Conservation (phyloP, 2,113 vertebrate species). For the Acrocephalus kingi region DNA sequence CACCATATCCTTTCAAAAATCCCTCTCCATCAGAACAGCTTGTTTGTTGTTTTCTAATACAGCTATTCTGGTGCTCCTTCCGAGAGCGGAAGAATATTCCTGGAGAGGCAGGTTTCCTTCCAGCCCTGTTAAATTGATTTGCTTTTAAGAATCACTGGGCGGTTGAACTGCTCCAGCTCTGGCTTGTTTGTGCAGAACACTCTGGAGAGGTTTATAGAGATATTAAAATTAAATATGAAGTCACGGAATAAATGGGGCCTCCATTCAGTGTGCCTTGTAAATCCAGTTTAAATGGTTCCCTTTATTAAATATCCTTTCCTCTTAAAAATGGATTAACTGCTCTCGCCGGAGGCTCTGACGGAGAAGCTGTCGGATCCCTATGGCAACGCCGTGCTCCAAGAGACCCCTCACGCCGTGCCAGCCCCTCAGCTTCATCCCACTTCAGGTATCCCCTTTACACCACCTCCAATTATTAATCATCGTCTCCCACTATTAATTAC, state of each 20-base stretch:
- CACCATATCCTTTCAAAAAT: background rate
- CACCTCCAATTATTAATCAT: background rate
- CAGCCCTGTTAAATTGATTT: background rate
- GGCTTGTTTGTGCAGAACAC: background rate
- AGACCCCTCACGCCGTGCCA: background rate
- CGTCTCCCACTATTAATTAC: background rate
- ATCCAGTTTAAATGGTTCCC: conserved; percentile 50
- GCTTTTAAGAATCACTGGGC: background rate
- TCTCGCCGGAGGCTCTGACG: background rate
- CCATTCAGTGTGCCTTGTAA: background rate
- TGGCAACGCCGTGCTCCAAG: background rate
- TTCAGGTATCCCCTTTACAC: fast-evolving
- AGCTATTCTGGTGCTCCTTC: background rate
- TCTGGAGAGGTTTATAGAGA: conserved; percentile 6
- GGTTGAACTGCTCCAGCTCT: background rate
- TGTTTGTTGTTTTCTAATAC: background rate
- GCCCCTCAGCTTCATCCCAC: fast-evolving
- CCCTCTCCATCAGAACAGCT: background rate
- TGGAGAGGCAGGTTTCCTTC: background rate
- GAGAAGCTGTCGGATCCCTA: background rate
- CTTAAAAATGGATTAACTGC: conserved; percentile 40
- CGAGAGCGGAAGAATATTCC: background rate
- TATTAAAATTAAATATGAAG: conserved; percentile 24
- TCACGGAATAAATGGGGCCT: background rate
- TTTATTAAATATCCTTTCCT: conserved; percentile 63